Evolutionary conservation across 2,888 invertebrate genomes (phyloP), one percentile per base, ranked within the genome.

Genomic region (Actias luna): DNA sequence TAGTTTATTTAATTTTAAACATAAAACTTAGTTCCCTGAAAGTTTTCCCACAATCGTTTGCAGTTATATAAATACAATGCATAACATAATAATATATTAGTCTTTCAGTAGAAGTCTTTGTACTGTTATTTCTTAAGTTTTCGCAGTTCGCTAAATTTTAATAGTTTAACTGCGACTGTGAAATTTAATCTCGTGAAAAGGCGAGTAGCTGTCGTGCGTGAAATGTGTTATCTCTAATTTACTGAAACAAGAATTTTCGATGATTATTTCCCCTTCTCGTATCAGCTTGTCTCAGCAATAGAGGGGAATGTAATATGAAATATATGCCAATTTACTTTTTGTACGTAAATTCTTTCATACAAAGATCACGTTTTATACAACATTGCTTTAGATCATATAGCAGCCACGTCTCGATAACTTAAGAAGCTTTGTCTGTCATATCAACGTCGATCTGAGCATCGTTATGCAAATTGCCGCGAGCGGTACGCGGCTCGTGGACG

Each of bases 381-480:
- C 18, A 57, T 61, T 61, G 27, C 27, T 57, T 57, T 58, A 58
- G 57, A 42, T 57, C 61, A 29, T 42, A 33, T 14, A 14, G 27
- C n/a, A 18, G 14, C 18, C 36, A 35, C 39, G 14, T 61, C 39
- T 27, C 39, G 42, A 39, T 16, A 14, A 42, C 22, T 18, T 57
- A 42, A 57, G 35, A n/a, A 52, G n/a, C 16, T 52, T 50, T 25
- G 35, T 57, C 31, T 58, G 57, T 61, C 42, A 42, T 42, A 42
- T 58, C 39, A 58, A 58, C 36, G 55, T 61, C 61, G 42, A 61
- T 61, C 39, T 58, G 39, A 61, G 52, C 29, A 29, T 42, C 42
- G 61, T 61, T 61, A 61, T 61, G 57, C 55, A 58, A 61, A 58
- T 39, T 42, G 16, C 16, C 59, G 60, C 55, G 46, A 33, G 55